Percentiles rank a stretch among this genome's conserved stretches.
Evolutionary conservation across 1,140 invertebrate species (phyloP).

Genomic region (Saccostrea cuccullata): DNA sequence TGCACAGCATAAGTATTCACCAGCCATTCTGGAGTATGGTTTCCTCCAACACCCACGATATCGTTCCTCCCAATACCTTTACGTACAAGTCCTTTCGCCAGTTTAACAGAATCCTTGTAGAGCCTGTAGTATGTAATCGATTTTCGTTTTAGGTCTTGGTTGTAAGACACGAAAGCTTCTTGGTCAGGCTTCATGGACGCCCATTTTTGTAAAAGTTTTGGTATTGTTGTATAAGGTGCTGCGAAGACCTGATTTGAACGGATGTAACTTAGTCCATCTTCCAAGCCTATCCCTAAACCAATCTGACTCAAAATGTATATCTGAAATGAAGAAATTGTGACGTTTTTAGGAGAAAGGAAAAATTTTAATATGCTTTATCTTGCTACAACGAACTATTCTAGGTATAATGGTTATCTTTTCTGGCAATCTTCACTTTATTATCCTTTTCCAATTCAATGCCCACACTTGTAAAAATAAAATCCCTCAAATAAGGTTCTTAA

Average conservation of each 20-base stretch:
- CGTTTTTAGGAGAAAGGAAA: too few species aligned
- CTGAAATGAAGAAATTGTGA: too few species aligned
- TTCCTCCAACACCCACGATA: background rate
- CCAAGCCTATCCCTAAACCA: too few species aligned
- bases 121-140: background rate
- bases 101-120: background rate
- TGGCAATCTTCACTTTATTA: too few species aligned
- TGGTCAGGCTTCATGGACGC: background rate
- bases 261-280: background rate
- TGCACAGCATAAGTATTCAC: background rate
- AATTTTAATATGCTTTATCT: too few species aligned
- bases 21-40: background rate
- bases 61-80: background rate
- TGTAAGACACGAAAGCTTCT: background rate
- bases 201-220: background rate
- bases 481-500: too few species aligned
- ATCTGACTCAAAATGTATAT: too few species aligned
- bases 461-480: too few species aligned
- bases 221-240: background rate
- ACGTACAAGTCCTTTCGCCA: background rate
- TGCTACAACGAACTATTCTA: too few species aligned
- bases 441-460: too few species aligned
- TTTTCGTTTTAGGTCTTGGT: too few species aligned
- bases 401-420: too few species aligned
- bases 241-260: background rate